Evolutionary conservation across 2,888 invertebrate genomes (phyloP).

Genomic region (Brassicogethes aeneus): DNA sequence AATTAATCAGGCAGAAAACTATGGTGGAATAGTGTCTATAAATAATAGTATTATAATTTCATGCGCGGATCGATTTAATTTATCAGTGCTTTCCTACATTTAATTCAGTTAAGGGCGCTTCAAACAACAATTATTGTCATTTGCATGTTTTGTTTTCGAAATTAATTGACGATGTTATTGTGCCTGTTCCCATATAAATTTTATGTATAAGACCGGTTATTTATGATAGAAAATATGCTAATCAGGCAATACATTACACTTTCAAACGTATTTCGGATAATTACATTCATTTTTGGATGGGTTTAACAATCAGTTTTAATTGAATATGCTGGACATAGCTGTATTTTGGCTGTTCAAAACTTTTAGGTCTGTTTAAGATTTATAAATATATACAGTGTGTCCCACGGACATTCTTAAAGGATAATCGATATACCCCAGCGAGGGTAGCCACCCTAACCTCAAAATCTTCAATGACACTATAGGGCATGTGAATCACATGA

Average conservation of each 20-base stretch:
- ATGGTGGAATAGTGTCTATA: neutral
- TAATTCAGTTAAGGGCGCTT: neutral
- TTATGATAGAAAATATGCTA: neutral
- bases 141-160: neutral
- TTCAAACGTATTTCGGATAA: neutral
- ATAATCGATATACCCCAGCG: no score
- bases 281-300: no score
- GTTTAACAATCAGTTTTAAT: no score
- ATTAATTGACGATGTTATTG: neutral
- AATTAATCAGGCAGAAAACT: neutral
- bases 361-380: no score
- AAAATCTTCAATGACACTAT: no score
- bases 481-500: no score
- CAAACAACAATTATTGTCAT: neutral
- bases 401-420: no score
- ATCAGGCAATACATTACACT: neutral
- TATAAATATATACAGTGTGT: no score
- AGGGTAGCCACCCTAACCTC: no score
- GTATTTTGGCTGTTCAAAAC: no score
- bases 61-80: neutral
- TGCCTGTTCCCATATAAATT: neutral
- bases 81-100: neutral
- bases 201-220: neutral
- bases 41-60: neutral
- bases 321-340: no score